Percentiles rank a stretch among this genome's conserved stretches.
Evolutionary conservation across 2,797 vertebrate genomes (phyloP).

Genomic region (Karalla daura): DNA sequence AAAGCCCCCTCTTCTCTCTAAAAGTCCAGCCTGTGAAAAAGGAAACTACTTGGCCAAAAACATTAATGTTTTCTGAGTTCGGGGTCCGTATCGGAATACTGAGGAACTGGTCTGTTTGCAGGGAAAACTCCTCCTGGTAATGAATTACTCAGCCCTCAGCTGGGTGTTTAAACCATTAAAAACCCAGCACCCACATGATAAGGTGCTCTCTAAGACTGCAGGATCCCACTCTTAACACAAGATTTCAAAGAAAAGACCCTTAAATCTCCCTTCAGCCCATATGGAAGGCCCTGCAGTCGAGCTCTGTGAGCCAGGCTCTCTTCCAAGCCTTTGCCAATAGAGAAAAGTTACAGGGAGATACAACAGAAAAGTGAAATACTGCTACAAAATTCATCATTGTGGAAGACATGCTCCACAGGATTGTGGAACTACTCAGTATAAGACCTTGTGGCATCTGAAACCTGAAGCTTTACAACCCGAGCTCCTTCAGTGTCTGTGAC

Average conservation of each 20-base stretch:
- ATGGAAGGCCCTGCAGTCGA: not conserved
- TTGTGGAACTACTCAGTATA: not conserved
- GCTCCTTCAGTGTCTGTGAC: not conserved
- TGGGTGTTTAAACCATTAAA: conserved; percentile 10
- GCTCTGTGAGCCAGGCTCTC: not conserved
- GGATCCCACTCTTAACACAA: conserved; percentile 3
- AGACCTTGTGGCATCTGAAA: not conserved
- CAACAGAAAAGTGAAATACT: not conserved
- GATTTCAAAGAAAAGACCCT: conserved; percentile 19
- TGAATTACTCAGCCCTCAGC: not conserved
- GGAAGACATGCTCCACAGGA: not conserved
- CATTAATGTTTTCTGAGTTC: not conserved
- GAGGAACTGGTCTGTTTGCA: conserved; percentile 1
- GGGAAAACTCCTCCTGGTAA: not conserved
- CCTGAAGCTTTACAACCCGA: not conserved
- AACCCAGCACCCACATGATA: not conserved
- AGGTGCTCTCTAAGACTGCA: not conserved
- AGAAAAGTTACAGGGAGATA: not conserved
- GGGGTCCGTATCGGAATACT: no score
- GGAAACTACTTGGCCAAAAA: not conserved
- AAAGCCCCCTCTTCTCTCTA: not conserved
- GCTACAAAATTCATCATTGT: not conserved
- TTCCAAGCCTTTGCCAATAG: not conserved
- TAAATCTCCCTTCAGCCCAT: conserved; percentile 1
- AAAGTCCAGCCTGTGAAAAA: not conserved